Evolutionary conservation across 2,113 vertebrate species (phyloP).

Genomic region (Donacobius atricapilla): DNA sequence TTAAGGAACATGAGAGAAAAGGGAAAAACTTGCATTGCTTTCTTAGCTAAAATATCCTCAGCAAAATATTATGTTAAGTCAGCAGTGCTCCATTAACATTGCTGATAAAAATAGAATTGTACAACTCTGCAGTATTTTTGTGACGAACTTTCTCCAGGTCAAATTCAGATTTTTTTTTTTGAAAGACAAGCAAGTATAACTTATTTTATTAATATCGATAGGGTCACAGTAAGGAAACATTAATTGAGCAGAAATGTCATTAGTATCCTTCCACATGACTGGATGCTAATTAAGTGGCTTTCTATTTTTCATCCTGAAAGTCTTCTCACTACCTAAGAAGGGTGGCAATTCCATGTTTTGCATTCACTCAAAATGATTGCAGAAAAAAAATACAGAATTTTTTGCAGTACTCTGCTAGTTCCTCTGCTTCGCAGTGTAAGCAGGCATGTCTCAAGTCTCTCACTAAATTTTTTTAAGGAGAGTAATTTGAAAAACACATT

Average conservation of each 20-base stretch:
- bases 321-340: background rate
- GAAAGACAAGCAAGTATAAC: background rate
- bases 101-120: background rate
- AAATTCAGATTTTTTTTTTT: background rate
- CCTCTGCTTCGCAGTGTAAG: background rate
- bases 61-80: background rate
- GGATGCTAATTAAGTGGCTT: background rate
- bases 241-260: constrained; percentile 30
- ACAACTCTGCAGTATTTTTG: background rate
- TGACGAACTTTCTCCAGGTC: background rate
- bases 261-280: constrained; percentile 2
- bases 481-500: background rate
- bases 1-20: background rate
- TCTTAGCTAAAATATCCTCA: background rate
- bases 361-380: background rate
- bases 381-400: background rate
- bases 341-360: background rate
- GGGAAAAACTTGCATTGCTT: background rate
- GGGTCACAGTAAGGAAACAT: background rate
- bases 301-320: background rate
- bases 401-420: background rate
- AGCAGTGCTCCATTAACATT: background rate
- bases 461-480: background rate
- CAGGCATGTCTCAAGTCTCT: background rate
- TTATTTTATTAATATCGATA: constrained; percentile 46